Evolutionary conservation across 2,888 invertebrate species (phyloP).

Genomic region (Drosophila macrothrix): DNA sequence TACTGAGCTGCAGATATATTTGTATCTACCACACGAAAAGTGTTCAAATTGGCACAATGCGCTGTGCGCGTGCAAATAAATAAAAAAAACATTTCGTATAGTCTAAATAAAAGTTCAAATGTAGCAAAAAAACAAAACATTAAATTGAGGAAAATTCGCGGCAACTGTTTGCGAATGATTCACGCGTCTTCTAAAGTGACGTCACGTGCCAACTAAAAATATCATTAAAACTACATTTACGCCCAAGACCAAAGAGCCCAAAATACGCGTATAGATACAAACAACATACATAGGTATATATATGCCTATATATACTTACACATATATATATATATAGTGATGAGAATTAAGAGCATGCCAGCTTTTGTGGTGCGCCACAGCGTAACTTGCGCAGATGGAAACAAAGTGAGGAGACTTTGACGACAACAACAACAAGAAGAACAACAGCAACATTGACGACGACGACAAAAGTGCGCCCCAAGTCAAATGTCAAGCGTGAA

Average conservation of each 20-base stretch:
- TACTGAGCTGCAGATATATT: constrained; percentile 47
- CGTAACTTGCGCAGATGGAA: constrained; percentile 19
- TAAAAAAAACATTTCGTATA: constrained; percentile 63
- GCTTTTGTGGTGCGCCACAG: constrained; percentile 34
- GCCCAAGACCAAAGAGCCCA: constrained; percentile 48
- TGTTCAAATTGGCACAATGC: constrained; percentile 75
- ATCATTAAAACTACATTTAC: constrained; percentile 69
- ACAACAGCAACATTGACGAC: constrained; percentile 21
- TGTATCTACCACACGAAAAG: constrained; percentile 41
- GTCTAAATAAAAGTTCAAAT: constrained; percentile 55
- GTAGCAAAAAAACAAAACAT: constrained; percentile 29
- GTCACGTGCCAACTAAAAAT: constrained; percentile 77
- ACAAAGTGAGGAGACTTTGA: constrained; percentile 52
- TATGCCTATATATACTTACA: constrained; percentile 6
- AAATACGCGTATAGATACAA: constrained; percentile 39
- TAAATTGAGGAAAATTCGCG: constrained; percentile 45
- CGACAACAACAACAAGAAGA: constrained; percentile 53
- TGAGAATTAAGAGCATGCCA: constrained; percentile 71
- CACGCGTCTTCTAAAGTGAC: constrained; percentile 60
- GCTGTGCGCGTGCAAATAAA: constrained; percentile 53
- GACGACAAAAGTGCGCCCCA: constrained; percentile 80
- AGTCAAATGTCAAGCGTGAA: constrained; percentile 85
- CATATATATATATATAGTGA: constrained; percentile 20
- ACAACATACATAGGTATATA: constrained; percentile 1
- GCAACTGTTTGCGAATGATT: constrained; percentile 46